Base-by-base conservation (phyloP, 2,113 vertebrate species). In the Tichodroma muraria region DNA sequence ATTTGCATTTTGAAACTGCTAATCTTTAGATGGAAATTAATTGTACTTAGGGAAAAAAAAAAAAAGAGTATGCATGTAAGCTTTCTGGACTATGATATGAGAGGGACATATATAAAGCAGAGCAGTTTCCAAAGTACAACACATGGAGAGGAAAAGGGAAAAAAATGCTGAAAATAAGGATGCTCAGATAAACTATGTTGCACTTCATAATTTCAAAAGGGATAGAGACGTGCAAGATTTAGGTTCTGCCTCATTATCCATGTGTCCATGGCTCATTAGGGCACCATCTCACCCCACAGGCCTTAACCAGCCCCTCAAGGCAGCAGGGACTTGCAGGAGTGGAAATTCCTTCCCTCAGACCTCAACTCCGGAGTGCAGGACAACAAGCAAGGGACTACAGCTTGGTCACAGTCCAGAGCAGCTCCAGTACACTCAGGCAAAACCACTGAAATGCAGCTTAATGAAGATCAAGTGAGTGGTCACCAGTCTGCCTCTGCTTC, bases 21-120 rank as follows among this genome's bases (percentile, higher is more conserved):
- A 75, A 57, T 80, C 71, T 87, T 85, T 80, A 91, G 91, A 94
- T 94, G 94, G 93, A 96, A 96, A 96, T 77, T 89, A 91, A 93
- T 96, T 88, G 65, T 61, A 42, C 63, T 92, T 88, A 27, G 53
- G 44, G 15, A 2, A n/a, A 56, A 25, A 25, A 9, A 16, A 37
- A 13, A 13, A 9, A 31, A 56, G 19, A 17, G 63, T 87, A 91
- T 49, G 28, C 56, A 80, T 85, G 30, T 20, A 88, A 88, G 38
- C 31, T 91, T 96, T 85, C 82, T 87, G 81, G 93, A 94, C 50
- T 53, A 61, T 95, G 56, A 76, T 57, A 44, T 85, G 24, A 86
- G 64, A 90, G 9, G 13, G 70, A 89, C 92, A 94, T 96, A 97
- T 96, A 92, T 59, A 96, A 92, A 96, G 49, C 45, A 72, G 53